phyloP scores from a whole-genome alignment of 1,140 invertebrate genomes.

The Anoplophora glabripennis region DNA sequence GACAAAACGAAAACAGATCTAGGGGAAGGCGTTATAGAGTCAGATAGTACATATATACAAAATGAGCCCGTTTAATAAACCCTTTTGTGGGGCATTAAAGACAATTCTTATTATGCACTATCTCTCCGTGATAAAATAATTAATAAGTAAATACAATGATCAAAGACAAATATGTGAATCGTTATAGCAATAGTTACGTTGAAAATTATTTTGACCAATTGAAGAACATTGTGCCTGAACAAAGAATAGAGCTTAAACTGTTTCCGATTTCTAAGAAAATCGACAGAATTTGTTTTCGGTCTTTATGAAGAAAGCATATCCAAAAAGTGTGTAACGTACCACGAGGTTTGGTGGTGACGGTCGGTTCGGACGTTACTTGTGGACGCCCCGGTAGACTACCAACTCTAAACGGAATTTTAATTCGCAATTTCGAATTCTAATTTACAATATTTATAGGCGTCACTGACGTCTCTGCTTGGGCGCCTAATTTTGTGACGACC shows the following conservation, averaged over 20 bases:
- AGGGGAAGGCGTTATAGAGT: background rate
- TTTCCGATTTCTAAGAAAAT: conserved; percentile 15
- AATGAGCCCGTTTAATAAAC: background rate
- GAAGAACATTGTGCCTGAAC: conserved; percentile 3
- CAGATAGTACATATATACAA: no score
- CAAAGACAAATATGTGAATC: background rate
- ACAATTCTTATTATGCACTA: background rate
- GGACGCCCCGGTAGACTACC: no score
- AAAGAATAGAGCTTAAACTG: conserved; percentile 10
- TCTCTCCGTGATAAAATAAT: conserved; percentile 1
- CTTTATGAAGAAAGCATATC: background rate
- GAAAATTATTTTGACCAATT: conserved; percentile 17
- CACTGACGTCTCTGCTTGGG: no score
- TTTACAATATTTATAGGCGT: no score
- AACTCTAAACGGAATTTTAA: no score
- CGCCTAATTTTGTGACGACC: no score
- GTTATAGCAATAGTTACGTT: conserved; percentile 9
- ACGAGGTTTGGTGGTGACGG: no score
- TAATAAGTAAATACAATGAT: conserved; percentile 14
- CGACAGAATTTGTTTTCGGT: conserved; percentile 6
- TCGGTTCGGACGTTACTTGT: no score
- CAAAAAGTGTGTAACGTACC: no score
- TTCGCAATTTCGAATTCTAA: no score
- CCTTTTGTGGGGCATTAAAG: background rate
- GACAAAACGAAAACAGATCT: no score